phyloP scores from a whole-genome alignment of 2,113 vertebrate genomes.

The Tautogolabrus adspersus region DNA sequence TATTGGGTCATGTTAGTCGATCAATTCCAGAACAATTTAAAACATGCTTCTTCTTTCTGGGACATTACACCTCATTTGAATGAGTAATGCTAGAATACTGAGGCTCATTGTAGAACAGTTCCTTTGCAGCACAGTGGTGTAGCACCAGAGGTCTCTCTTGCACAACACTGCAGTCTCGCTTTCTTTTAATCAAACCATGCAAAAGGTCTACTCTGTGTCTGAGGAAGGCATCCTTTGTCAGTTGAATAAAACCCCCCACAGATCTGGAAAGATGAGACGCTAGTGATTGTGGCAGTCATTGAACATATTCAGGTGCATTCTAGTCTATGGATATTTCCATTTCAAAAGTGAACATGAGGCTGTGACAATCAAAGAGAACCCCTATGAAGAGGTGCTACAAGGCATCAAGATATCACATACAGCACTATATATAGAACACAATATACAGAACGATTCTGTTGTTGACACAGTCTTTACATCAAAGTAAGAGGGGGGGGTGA shows the following conservation, averaged over 20 bases:
- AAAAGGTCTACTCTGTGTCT: not conserved
- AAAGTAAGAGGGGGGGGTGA: not conserved
- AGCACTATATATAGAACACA: not conserved
- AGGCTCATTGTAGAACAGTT: not conserved
- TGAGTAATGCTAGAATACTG: not conserved
- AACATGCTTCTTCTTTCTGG: too few species aligned
- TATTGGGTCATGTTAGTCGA: too few species aligned
- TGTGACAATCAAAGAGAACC: slow-evolving; percentile 14
- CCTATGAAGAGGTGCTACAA: not conserved
- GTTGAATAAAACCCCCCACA: not conserved
- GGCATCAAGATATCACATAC: not conserved
- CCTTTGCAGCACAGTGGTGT: not conserved
- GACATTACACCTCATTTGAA: too few species aligned
- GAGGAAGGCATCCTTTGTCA: not conserved
- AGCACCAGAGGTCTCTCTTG: slow-evolving; percentile 64
- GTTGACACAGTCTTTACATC: not conserved
- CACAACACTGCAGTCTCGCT: slow-evolving; percentile 12
- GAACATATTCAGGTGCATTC: slow-evolving; percentile 15
- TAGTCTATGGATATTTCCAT: slow-evolving; percentile 14
- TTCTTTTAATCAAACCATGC: not conserved
- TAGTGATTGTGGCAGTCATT: not conserved
- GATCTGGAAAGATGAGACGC: not conserved
- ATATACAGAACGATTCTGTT: not conserved
- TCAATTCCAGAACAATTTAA: too few species aligned
- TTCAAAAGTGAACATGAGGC: slow-evolving; percentile 15